Evolutionary conservation across 2,113 vertebrate genomes (phyloP).

Genomic region (Dipodomys spectabilis): DNA sequence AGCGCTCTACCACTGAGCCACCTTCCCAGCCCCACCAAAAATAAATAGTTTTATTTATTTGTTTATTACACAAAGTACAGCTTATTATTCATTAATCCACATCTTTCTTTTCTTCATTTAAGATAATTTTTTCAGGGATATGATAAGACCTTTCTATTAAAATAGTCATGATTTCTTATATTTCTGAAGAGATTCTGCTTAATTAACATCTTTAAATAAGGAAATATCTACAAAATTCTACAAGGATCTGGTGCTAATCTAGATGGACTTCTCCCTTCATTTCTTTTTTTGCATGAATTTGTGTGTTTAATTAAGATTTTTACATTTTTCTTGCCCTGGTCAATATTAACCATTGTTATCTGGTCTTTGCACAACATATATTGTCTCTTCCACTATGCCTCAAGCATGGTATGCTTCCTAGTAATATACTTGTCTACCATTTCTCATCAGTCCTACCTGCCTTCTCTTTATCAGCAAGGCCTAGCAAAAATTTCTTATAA

Average conservation of each 20-base stretch:
- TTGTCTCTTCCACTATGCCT: neutral
- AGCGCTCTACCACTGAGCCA: too few species aligned
- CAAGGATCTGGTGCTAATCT: neutral
- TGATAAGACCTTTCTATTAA: neutral
- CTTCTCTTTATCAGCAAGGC: neutral
- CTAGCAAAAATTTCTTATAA: neutral
- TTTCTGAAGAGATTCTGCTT: constrained; percentile 13
- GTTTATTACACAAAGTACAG: neutral
- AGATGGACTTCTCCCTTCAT: neutral
- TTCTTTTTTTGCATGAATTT: neutral
- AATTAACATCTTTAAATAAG: neutral
- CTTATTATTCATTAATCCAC: neutral
- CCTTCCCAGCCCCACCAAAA: too few species aligned
- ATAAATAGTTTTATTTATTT: neutral
- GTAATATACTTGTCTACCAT: neutral
- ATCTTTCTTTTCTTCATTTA: neutral
- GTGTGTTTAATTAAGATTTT: neutral
- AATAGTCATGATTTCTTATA: neutral
- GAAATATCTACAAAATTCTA: neutral
- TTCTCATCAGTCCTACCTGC: neutral
- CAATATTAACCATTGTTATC: neutral
- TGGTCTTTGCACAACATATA: neutral
- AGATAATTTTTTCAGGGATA: neutral
- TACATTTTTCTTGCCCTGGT: neutral
- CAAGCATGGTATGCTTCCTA: neutral